Evolutionary conservation across 2,113 vertebrate genomes (phyloP).

Genomic region (Cinclus mexicanus): DNA sequence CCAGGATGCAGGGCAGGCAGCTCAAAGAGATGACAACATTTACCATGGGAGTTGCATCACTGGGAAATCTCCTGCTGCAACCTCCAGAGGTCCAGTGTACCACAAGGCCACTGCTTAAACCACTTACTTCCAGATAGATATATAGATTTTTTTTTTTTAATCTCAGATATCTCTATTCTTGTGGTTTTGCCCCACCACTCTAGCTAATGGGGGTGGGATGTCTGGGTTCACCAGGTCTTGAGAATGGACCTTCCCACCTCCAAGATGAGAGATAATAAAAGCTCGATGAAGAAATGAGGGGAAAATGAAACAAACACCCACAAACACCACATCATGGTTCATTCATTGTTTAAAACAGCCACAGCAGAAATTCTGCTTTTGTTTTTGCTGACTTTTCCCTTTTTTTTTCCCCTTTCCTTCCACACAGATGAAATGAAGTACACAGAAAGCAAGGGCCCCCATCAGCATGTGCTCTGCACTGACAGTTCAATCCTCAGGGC

Average conservation of each 20-base stretch:
- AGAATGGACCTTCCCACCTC: neutral
- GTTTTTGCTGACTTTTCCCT: neutral
- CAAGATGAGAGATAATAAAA: neutral
- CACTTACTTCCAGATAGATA: neutral
- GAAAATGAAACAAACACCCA: neutral
- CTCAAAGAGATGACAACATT: neutral
- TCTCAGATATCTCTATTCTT: neutral
- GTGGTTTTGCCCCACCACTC: neutral
- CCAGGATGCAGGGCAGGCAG: neutral
- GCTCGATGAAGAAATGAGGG: neutral
- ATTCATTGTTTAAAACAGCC: neutral
- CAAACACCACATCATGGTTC: neutral
- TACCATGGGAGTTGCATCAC: neutral
- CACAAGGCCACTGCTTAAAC: neutral
- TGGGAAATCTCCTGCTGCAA: neutral
- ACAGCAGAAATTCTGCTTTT: neutral
- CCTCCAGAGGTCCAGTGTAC: neutral
- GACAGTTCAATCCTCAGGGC: neutral
- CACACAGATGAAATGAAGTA: neutral
- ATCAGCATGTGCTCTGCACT: neutral
- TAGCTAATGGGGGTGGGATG: neutral
- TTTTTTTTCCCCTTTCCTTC: neutral
- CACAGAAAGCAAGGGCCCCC: neutral
- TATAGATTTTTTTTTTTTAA: fast-evolving
- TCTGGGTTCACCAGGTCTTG: neutral